Conservation (phyloP, 2,797 vertebrate species). For the Rhadinocentrus ornatus region DNA sequence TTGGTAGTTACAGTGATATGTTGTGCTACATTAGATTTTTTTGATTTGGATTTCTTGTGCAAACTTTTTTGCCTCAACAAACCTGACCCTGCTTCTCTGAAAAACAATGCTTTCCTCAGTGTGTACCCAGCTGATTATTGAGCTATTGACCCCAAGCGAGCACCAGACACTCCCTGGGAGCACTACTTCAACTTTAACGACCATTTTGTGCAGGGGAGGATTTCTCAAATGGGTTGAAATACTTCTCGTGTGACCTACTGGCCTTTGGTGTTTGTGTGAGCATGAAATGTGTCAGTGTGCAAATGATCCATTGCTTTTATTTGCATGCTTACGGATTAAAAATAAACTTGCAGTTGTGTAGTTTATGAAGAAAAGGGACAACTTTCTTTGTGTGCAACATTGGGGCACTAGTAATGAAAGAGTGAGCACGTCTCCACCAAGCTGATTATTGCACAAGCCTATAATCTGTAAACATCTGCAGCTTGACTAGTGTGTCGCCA, state of each 20-base stretch:
- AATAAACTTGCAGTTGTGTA: conserved; percentile 2
- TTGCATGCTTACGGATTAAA: background rate
- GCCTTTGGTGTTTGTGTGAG: conserved; percentile 2
- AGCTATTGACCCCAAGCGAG: conserved; percentile 14
- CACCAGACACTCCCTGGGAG: conserved; percentile 12
- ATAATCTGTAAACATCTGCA: conserved; percentile 80
- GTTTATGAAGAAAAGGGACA: conserved; percentile 23
- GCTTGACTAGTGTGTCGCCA: conserved; percentile 47
- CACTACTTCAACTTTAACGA: background rate
- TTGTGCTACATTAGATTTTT: background rate
- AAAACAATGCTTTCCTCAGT: conserved; percentile 6
- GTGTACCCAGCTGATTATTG: conserved; percentile 18
- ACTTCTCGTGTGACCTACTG: conserved; percentile 7
- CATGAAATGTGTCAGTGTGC: background rate
- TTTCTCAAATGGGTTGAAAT: conserved; percentile 11
- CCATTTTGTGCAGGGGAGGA: background rate
- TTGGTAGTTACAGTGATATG: background rate
- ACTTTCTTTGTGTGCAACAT: conserved; percentile 33
- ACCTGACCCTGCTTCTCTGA: conserved; percentile 5
- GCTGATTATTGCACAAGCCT: conserved; percentile 75
- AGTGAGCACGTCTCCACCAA: conserved; percentile 62
- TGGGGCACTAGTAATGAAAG: conserved; percentile 61
- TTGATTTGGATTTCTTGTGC: background rate
- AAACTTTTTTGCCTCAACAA: background rate
- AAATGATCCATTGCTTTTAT: conserved; percentile 13